Conservation (phyloP, 2,113 vertebrate genomes). For the Anser cygnoides region DNA sequence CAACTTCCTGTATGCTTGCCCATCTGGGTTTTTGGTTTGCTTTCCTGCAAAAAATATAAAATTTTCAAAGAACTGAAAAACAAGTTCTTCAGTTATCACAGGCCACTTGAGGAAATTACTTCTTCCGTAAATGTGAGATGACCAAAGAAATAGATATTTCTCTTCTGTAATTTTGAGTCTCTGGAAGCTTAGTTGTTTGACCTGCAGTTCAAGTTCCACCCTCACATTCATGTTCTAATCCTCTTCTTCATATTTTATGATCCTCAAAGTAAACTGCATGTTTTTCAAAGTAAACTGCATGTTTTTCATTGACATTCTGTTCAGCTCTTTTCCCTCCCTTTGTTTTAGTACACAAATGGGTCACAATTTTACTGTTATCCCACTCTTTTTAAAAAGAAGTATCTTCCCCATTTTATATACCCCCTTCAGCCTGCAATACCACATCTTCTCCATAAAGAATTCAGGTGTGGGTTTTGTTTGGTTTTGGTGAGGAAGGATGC, state of each 20-base stretch:
- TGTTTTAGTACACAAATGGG: background rate
- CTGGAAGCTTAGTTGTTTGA: background rate
- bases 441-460: slow-evolving; percentile 15
- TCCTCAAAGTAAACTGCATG: background rate
- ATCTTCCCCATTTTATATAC: background rate
- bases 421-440: background rate
- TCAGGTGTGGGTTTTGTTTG: slow-evolving; percentile 14
- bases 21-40: background rate
- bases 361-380: background rate
- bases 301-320: background rate
- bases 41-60: background rate
- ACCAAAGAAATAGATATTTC: background rate
- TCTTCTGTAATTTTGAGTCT: background rate
- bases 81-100: background rate
- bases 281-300: background rate
- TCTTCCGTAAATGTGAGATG: background rate
- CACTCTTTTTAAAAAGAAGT: background rate
- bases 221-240: background rate
- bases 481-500: slow-evolving; percentile 50
- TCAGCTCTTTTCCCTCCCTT: background rate
- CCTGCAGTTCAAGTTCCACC: background rate
- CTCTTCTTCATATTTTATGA: background rate
- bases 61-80: background rate
- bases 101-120: background rate
- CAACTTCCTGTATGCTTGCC: background rate